Evolutionary conservation across 2,888 invertebrate species (phyloP).

Genomic region (Microplitis manilae): DNA sequence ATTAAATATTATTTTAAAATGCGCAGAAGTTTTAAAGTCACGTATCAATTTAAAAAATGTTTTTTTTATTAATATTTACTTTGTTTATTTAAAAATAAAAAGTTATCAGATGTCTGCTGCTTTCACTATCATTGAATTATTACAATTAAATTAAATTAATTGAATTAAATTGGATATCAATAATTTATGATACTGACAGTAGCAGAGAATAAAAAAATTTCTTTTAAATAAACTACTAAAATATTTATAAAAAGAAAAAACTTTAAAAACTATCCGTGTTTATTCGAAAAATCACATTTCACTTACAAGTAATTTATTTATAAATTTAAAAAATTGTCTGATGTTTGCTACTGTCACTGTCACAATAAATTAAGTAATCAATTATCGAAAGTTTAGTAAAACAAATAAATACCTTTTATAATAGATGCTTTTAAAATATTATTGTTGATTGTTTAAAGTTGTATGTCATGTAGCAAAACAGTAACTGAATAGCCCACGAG

Average conservation of each 20-base stretch:
- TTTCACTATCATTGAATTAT: too few relatives aligned
- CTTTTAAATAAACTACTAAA: background rate
- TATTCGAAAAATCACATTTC: too few relatives aligned
- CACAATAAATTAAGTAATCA: background rate
- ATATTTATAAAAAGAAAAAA: background rate
- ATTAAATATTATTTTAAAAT: too few relatives aligned
- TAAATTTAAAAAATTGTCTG: background rate
- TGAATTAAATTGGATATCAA: too few relatives aligned
- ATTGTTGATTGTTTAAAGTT: conserved; percentile 11
- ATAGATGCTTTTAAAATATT: background rate
- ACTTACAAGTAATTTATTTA: background rate
- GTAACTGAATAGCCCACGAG: conserved; percentile 44
- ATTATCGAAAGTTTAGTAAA: background rate
- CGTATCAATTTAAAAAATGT: too few relatives aligned
- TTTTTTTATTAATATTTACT: too few relatives aligned
- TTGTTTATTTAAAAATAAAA: too few relatives aligned
- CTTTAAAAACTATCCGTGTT: background rate
- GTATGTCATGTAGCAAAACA: conserved; percentile 17
- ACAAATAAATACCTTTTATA: background rate
- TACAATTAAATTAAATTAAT: too few relatives aligned
- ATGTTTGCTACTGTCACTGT: background rate
- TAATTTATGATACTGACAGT: too few relatives aligned
- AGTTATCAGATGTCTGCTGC: too few relatives aligned
- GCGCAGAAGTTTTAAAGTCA: too few relatives aligned
- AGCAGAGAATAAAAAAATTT: background rate